Evolutionary conservation across 1,140 invertebrate species (phyloP).

Genomic region (Conopomorpha cramerella): DNA sequence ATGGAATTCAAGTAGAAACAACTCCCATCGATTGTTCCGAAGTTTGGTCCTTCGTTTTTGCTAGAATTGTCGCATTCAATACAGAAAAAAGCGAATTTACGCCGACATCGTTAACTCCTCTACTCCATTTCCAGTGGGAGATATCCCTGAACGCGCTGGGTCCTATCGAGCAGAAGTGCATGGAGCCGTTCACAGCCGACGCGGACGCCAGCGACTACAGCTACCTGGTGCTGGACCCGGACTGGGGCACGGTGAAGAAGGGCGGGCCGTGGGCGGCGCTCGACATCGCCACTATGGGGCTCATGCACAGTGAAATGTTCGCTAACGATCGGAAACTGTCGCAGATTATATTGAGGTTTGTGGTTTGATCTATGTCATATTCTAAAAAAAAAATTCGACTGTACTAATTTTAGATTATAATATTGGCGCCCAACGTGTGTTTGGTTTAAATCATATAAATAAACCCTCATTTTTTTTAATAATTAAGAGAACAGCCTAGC

Average conservation of each 20-base stretch:
- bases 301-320: constrained; percentile 75
- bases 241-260: constrained; percentile 79
- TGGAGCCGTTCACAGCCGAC: constrained; percentile 68
- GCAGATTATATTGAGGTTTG: background rate
- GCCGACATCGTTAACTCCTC: no score
- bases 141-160: constrained; percentile 66
- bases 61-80: no score
- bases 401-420: no score
- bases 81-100: no score
- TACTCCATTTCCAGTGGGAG: constrained; percentile 74
- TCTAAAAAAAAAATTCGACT: no score
- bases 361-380: no score
- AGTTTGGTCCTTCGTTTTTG: no score
- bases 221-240: constrained; percentile 73
- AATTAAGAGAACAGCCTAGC: no score
- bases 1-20: no score
- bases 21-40: no score
- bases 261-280: constrained; percentile 77
- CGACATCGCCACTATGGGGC: constrained; percentile 73
- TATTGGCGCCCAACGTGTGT: no score
- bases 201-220: constrained; percentile 73
- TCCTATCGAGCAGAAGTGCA: constrained; percentile 73
- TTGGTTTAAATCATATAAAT: no score
- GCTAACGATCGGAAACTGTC: constrained; percentile 30
- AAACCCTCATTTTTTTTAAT: background rate